Conservation (phyloP, 2,113 vertebrate genomes). For the Cettia cetti region DNA sequence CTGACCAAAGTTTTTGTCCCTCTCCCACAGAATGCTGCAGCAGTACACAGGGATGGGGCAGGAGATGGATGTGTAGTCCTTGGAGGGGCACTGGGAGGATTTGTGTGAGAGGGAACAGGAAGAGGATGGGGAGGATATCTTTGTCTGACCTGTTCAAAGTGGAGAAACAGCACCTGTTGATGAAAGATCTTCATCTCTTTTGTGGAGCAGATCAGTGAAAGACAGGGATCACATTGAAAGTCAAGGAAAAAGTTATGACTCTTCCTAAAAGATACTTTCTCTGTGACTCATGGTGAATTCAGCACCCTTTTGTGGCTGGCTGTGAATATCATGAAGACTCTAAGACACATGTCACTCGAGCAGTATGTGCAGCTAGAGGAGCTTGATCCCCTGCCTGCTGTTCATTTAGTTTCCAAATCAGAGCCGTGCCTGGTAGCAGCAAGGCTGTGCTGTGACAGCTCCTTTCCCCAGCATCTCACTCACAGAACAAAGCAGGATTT, state of each 20-base stretch:
- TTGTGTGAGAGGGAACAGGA: background rate
- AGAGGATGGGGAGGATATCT: background rate
- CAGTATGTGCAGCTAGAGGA: background rate
- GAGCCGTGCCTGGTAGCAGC: rapidly evolving
- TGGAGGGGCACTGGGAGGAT: background rate
- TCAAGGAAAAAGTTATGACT: background rate
- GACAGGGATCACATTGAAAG: background rate
- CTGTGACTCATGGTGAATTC: background rate
- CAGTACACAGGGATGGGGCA: rapidly evolving
- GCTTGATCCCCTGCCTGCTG: background rate
- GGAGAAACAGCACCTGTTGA: background rate
- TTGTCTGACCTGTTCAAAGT: background rate
- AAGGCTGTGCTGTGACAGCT: background rate
- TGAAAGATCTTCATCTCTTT: rapidly evolving
- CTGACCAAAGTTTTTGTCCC: background rate
- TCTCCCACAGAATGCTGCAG: background rate
- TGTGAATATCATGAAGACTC: too few species aligned
- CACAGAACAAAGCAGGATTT: background rate
- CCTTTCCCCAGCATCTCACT: background rate
- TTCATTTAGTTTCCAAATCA: background rate
- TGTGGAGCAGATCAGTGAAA: background rate
- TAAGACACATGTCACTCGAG: background rate
- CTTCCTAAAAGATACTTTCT: background rate
- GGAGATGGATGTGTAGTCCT: background rate
- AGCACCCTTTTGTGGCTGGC: background rate